Evolutionary conservation across 2,888 invertebrate species (phyloP).

Genomic region (Zaprionus obscuricornis): DNA sequence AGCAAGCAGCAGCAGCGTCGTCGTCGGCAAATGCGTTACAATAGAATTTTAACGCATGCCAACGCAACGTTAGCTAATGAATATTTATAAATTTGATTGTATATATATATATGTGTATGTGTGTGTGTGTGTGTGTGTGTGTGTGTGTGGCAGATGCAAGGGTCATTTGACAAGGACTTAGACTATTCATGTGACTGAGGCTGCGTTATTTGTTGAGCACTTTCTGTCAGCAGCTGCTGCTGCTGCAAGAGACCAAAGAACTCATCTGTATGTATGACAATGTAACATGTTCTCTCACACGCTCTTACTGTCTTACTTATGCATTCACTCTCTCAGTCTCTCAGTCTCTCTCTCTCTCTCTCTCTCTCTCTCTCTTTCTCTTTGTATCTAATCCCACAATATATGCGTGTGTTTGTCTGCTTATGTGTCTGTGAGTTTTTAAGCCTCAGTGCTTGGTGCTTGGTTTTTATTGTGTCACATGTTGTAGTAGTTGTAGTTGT

Average conservation of each 20-base stretch:
- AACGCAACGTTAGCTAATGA: conserved; percentile 63
- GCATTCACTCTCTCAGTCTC: conserved; percentile 8
- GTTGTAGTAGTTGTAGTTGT: conserved; percentile 18
- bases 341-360: no score
- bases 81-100: conserved; percentile 57
- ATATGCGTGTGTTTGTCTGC: background rate
- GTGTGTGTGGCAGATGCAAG: background rate
- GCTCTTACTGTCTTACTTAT: background rate
- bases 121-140: background rate
- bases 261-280: no score
- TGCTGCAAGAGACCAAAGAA: conserved; percentile 19
- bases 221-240: conserved; percentile 38
- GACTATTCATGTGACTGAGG: conserved; percentile 25
- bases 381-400: conserved; percentile 25
- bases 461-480: conserved; percentile 34
- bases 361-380: no score
- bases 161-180: conserved; percentile 11
- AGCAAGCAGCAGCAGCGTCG: background rate
- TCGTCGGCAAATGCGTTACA: conserved; percentile 26
- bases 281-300: conserved; percentile 14
- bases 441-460: conserved; percentile 45
- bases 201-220: conserved; percentile 38
- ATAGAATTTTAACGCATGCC: conserved; percentile 35
- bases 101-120: background rate
- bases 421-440: conserved; percentile 36